Base-by-base conservation (phyloP, 2,888 invertebrate genomes). In the Pristionchus mayeri region DNA sequence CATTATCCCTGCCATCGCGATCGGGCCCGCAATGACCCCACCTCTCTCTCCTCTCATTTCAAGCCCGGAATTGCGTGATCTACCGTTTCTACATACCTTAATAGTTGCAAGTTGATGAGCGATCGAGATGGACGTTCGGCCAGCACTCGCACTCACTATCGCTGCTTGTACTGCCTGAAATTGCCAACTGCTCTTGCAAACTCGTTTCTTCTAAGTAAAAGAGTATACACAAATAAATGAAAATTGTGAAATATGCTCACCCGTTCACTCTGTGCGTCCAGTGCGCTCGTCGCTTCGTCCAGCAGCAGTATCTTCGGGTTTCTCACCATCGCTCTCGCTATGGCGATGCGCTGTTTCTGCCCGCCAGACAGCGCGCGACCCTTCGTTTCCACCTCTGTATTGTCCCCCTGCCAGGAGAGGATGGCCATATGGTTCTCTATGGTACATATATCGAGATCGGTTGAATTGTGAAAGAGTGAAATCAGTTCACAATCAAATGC, bases 261-360 rank as follows among this genome's bases (percentile, higher is more conserved):
- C 27, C 37, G 16, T 50, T 76, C 37, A n/a, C 67, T 81, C 40
- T 63, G 27, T 85, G 50, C 82, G 50, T 86, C 86, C 57, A 86
- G 44, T n/a, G 86, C 86, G 6, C 50, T 80, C 30, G 87, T 88
- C 2, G 88, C 88, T 50, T 88, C 88, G 67, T 88, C 88, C 24
- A 87, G 54, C 34, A 87, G 60, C 34, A 87, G 52, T 16, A 87
- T 71, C 50, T 86, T 93, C 6, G 94, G 94, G 86, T 94, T 91
- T 7, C 86, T 40, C 7, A 85, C 82, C 16, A 87, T 30, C 4
- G 87, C 86, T n/a, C 87, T 48, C 0, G 87, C 87, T 27, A 87
- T 87, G 37, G 87, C 87, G 27, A 87, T 67, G 40, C 85, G 63
- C 21, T 86, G 86, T 27, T 86, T 86, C 52, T 86, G 86, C 21